A percentile compares a stretch with the other conserved stretches of the same genome.
Conservation (phyloP, 92 coral and sea anemone species). For the Epizoanthus stellaris region DNA sequence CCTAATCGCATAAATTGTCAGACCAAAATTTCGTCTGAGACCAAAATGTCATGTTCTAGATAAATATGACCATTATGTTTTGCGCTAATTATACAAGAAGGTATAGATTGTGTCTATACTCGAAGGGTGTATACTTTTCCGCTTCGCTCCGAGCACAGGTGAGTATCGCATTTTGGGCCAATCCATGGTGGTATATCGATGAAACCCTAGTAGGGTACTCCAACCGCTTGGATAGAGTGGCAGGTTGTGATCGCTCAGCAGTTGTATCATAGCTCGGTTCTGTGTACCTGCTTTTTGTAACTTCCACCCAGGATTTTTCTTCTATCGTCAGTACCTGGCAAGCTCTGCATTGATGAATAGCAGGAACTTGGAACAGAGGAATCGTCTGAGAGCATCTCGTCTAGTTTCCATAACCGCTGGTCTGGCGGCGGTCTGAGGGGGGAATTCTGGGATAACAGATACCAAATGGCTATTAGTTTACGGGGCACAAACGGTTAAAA, state of each 20-base stretch:
- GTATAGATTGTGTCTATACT: too few species aligned
- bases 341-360: slow-evolving; percentile 70
- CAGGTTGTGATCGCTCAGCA: too few species aligned
- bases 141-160: not conserved
- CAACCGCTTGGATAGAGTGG: not conserved
- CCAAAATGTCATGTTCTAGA: too few species aligned
- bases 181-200: not conserved
- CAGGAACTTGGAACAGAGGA: slow-evolving; percentile 67
- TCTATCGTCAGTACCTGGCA: slow-evolving; percentile 23
- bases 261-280: slow-evolving; percentile 22
- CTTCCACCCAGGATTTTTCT: slow-evolving; percentile 21
- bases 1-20: too few species aligned
- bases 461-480: not conserved
- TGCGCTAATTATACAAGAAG: too few species aligned
- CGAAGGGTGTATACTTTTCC: too few species aligned
- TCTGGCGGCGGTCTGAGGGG: slow-evolving; percentile 82
- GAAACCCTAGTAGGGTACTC: not conserved
- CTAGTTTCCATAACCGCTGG: slow-evolving; percentile 83
- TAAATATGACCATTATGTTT: too few species aligned
- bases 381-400: slow-evolving; percentile 73
- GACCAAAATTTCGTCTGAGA: too few species aligned
- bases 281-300: slow-evolving; percentile 11
- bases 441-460: slow-evolving; percentile 59
- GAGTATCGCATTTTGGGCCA: not conserved
- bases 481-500: not conserved